A percentile compares a stretch with the other conserved stretches of the same genome.
These are phyloP conservation scores for Nomada hirtipes DNA, from an alignment of 2,888 invertebrate species.

Conservation along the genomic window DNA sequence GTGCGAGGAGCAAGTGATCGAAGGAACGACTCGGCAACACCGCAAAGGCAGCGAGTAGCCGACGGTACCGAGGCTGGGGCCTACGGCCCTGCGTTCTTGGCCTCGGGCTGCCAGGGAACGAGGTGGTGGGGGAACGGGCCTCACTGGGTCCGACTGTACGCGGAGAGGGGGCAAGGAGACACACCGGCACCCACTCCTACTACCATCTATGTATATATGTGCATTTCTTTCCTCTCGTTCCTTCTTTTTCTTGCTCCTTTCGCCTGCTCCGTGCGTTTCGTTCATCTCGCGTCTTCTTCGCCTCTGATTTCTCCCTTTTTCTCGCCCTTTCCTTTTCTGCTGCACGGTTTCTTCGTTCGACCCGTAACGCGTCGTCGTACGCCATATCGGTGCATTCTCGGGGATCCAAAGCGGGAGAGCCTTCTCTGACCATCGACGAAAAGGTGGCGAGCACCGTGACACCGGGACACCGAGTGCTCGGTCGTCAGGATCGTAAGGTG, in stretches of 20 bases:
- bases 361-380: constrained; percentile 18
- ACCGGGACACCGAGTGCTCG: constrained; percentile 54
- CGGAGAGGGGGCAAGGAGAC: constrained; percentile 67
- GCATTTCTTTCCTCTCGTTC: constrained; percentile 19
- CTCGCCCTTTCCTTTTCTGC: background rate
- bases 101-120: constrained; percentile 74
- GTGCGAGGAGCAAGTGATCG: constrained; percentile 56
- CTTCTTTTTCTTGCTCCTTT: constrained; percentile 17
- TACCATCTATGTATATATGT: constrained; percentile 37
- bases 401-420: constrained; percentile 17
- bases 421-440: constrained; percentile 42
- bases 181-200: constrained; percentile 73
- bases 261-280: background rate
- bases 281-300: constrained; percentile 34
- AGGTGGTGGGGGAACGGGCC: constrained; percentile 63
- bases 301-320: constrained; percentile 21
- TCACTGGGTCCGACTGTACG: constrained; percentile 54
- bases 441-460: constrained; percentile 59
- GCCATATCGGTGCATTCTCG: constrained; percentile 56
- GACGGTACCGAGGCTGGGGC: constrained; percentile 68
- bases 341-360: constrained; percentile 7
- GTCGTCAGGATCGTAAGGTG: constrained; percentile 61
- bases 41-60: constrained; percentile 74
- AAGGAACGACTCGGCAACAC: constrained; percentile 77
- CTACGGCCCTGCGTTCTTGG: constrained; percentile 78